These are phyloP conservation scores for Diuraphis noxia DNA, from an alignment of 1,140 invertebrate genomes.

Conservation along the genomic window DNA sequence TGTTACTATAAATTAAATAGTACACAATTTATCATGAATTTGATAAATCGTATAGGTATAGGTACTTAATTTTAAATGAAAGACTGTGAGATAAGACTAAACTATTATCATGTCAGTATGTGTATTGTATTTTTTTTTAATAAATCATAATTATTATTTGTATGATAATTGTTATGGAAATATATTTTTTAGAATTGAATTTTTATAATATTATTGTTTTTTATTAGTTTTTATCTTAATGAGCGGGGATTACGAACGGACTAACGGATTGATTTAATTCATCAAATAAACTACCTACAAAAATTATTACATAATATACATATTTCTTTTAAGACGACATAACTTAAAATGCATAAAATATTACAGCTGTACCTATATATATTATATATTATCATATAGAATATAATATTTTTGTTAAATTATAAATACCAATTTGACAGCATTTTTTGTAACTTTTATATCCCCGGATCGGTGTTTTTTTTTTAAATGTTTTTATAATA, in stretches of 20 bases:
- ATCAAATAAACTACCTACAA: too few species aligned
- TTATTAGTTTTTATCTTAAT: background rate
- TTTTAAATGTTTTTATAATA: background rate
- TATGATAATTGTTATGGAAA: background rate
- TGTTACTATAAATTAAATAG: background rate
- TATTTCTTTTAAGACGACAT: background rate
- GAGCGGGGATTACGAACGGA: background rate
- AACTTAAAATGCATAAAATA: background rate
- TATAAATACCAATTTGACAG: background rate
- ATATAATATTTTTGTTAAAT: background rate
- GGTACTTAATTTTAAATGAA: background rate
- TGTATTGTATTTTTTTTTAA: background rate
- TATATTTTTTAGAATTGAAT: background rate
- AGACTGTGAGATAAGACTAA: background rate
- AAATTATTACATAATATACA: too few species aligned
- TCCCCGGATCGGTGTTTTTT: background rate
- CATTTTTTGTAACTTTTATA: background rate
- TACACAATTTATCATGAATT: background rate
- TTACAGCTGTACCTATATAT: background rate
- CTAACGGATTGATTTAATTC: background rate
- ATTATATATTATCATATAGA: too few species aligned
- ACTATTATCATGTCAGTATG: background rate
- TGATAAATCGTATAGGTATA: background rate
- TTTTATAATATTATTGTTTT: conserved; percentile 12
- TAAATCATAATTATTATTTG: too few species aligned